Evolutionary conservation across 2,888 invertebrate genomes (phyloP), one percentile per base, ranked within the genome.

Genomic region (Operophtera brumata): DNA sequence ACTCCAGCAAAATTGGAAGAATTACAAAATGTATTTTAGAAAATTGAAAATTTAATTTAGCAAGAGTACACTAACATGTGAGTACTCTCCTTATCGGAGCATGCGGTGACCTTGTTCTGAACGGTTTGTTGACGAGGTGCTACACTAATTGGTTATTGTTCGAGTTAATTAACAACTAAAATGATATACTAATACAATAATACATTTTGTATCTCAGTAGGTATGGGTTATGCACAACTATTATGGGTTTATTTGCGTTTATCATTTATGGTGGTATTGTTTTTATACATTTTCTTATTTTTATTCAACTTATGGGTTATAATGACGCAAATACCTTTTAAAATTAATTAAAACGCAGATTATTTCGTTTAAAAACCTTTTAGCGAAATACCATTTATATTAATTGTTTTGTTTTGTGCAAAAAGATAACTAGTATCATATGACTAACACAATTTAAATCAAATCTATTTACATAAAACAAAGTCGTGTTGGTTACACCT

Each of bases 131-230:
- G 56, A 62, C 45, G 47, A 51, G 52, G 48, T 54, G 37, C 44
- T 43, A 10, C 46, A 54, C 56, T 65, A 65, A 65, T 65, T 65
- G 57, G 64, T 57, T 59, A 59, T 61, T 62, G 62, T 64, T 58
- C 50, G 37, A 20, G 56, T 59, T 65, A 65, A 65, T 65, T 65
- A 65, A 54, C 59, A 36, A 51, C 51, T 40, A 61, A 61, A 62
- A 58, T 64, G 62, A 64, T 62, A 64, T 61, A 50, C 44, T 32
- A 26, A 46, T 51, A 41, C 40, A 57, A 46, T 61, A 59, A 53
- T 55, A 53, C 2, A 45, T 47, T n/a, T 44, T 46, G 54, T 59
- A 59, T 61, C 57, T 59, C 9, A 42, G 47, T 47, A 44, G 40
- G 40, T 43, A 55, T 40, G 14, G 11, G 32, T 30, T n/a, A 35